Conservation (phyloP, 1,140 invertebrate genomes). For the Trachymyrmex cornetzi region DNA sequence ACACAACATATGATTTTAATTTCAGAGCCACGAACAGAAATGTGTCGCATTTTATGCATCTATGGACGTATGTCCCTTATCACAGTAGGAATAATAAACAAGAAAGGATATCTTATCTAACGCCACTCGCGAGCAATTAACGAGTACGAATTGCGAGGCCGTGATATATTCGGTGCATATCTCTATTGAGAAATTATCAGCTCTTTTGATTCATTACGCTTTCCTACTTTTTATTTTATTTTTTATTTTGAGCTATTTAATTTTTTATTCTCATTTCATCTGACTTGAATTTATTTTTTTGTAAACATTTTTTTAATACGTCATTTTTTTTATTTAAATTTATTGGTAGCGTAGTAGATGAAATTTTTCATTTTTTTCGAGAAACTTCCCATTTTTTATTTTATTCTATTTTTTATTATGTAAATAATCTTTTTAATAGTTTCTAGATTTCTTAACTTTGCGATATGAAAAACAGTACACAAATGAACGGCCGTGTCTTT, state of each 20-base stretch:
- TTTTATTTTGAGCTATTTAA: neutral
- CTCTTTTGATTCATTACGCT: neutral
- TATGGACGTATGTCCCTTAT: conserved; percentile 8
- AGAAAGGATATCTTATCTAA: conserved; percentile 30
- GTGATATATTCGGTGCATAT: neutral
- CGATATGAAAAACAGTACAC: neutral
- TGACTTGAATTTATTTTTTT: neutral
- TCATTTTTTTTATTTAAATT: conserved; percentile 6
- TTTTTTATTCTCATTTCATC: neutral
- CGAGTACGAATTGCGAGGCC: neutral
- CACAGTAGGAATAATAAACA: conserved; percentile 23
- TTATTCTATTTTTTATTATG: neutral
- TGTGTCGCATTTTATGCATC: neutral
- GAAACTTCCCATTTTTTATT: neutral
- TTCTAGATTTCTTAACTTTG: neutral
- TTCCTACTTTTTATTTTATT: neutral
- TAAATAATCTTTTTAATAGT: neutral
- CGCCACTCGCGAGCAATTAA: conserved; percentile 16
- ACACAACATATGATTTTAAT: conserved; percentile 23
- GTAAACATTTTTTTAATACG: neutral
- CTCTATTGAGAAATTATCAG: conserved; percentile 18
- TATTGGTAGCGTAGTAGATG: neutral
- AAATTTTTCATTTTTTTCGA: neutral
- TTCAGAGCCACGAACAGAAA: conserved; percentile 3
- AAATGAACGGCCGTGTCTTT: neutral